phyloP scores from a whole-genome alignment of 2,888 invertebrate species.

The Hypomecis atomaria region DNA sequence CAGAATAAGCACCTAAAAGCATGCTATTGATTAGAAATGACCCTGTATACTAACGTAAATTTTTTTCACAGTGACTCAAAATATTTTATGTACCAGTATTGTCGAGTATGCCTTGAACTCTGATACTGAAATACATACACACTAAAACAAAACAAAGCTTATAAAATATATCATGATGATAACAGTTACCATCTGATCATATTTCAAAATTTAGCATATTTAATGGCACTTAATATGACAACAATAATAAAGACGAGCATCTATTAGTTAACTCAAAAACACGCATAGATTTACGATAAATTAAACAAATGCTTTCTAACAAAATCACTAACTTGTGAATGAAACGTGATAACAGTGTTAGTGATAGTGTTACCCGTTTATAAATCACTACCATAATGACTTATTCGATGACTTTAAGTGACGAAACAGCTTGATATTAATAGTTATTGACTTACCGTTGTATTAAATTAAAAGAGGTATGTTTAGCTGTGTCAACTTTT shows the following conservation, averaged over 20 bases:
- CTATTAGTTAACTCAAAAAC: conserved; percentile 11
- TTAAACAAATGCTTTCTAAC: conserved; percentile 8
- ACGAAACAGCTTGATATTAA: not conserved
- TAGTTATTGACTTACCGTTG: no score
- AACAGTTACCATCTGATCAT: not conserved
- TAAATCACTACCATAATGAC: conserved; percentile 7
- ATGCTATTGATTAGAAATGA: no score
- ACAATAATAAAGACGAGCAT: conserved; percentile 15
- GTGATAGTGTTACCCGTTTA: not conserved
- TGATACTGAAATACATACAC: no score
- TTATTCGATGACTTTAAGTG: not conserved
- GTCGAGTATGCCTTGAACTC: no score
- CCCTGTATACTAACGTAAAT: no score
- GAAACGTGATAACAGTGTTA: conserved; percentile 8
- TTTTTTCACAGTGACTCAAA: no score
- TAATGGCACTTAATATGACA: conserved; percentile 13
- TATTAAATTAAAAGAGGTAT: no score
- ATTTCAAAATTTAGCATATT: not conserved
- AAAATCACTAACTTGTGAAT: conserved; percentile 7
- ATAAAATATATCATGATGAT: no score
- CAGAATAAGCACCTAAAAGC: no score
- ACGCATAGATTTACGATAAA: conserved; percentile 16
- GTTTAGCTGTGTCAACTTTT: no score
- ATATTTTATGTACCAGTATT: no score
- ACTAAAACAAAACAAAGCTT: no score